These are phyloP conservation scores for Antitype chi DNA, from an alignment of 2,888 invertebrate genomes.

Conservation along the genomic window DNA sequence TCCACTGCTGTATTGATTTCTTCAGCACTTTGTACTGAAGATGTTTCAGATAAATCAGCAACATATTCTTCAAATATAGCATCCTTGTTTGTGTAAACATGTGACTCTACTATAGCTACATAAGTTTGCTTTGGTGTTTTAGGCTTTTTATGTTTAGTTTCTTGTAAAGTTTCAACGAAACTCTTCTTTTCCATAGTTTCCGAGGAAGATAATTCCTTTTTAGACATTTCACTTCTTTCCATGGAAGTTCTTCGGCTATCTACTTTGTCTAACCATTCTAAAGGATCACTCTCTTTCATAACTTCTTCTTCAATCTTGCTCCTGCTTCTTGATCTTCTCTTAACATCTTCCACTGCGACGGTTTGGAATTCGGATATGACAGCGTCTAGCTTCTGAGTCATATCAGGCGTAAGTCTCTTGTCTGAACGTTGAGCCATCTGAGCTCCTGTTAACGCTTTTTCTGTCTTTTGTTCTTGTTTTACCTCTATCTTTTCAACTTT, in stretches of 20 bases:
- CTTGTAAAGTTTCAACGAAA: conserved; percentile 67
- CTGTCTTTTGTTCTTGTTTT: conserved; percentile 39
- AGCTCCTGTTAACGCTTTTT: conserved; percentile 74
- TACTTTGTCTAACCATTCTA: conserved; percentile 78
- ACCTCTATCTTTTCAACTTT: conserved; percentile 32
- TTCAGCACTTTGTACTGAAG: conserved; percentile 73
- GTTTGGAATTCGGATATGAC: conserved; percentile 85
- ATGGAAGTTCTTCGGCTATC: conserved; percentile 68
- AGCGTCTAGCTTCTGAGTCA: conserved; percentile 83
- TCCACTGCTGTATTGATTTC: conserved; percentile 71
- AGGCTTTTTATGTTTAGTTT: conserved; percentile 65
- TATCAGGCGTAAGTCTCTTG: conserved; percentile 78
- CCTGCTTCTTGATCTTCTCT: conserved; percentile 77
- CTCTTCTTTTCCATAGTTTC: conserved; percentile 68
- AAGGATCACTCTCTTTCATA: conserved; percentile 74
- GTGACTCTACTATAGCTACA: conserved; percentile 85
- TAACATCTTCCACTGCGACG: conserved; percentile 76
- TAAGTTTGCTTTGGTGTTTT: conserved; percentile 79
- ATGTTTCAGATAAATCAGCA: conserved; percentile 75
- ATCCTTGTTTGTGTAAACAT: conserved; percentile 85
- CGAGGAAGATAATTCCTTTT: conserved; percentile 64
- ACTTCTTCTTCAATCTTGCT: conserved; percentile 79
- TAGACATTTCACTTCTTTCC: conserved; percentile 62
- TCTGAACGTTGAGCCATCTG: conserved; percentile 85
- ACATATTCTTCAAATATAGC: conserved; percentile 79